A percentile compares a stretch with the other conserved stretches of the same genome.
phyloP scores from a whole-genome alignment of 2,113 vertebrate species.

The Hydropotes inermis region DNA sequence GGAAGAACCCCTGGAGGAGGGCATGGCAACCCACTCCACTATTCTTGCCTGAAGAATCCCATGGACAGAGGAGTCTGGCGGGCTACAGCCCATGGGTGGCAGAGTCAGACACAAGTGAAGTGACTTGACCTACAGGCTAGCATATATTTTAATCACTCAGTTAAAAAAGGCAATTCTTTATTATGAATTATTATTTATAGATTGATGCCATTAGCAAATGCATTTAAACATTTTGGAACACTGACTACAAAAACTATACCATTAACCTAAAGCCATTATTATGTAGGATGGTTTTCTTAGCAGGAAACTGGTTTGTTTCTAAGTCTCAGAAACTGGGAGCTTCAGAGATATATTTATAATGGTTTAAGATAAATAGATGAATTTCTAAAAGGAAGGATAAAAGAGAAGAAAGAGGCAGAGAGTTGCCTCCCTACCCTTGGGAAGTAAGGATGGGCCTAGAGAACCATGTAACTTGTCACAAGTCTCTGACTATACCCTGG shows the following conservation, averaged over 20 bases:
- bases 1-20: neutral
- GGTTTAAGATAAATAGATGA: neutral
- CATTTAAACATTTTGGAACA: neutral
- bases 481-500: neutral
- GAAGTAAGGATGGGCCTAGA: neutral
- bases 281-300: neutral
- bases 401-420: neutral
- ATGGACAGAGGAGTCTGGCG: neutral
- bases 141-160: neutral
- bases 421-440: neutral
- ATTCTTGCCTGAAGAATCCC: neutral
- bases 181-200: neutral
- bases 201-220: neutral
- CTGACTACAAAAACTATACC: neutral
- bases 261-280: neutral
- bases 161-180: neutral
- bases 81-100: accelerated
- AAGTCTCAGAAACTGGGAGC: neutral
- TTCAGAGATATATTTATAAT: neutral
- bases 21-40: neutral
- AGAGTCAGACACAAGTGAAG: neutral
- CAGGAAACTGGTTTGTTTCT: neutral
- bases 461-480: neutral
- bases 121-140: neutral
- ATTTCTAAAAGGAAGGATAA: neutral